Evolutionary conservation across 2,888 invertebrate species (phyloP), one percentile per base, ranked within the genome.

Genomic region (Dryadula phaetusa): DNA sequence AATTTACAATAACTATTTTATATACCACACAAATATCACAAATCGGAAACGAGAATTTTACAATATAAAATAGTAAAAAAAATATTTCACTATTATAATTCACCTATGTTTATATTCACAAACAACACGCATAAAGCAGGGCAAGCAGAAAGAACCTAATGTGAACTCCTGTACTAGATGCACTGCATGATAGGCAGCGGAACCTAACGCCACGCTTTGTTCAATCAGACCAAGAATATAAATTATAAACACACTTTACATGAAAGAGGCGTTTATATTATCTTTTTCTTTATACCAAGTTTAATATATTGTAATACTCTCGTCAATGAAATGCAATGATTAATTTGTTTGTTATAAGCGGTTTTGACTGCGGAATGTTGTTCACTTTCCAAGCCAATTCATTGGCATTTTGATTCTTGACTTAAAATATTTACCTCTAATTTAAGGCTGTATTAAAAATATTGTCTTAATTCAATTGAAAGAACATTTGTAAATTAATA

Each of bases 361-460:
- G 40, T 52, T 63, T 66, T 49, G 42, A 65, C 47, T 37, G 46
- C 70, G 72, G 72, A 73, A 73, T 71, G 71, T 70, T 66, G 66
- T 64, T 66, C 62, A 63, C 60, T 69, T 69, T 60, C 66, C 63
- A 58, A 54, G 16, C 28, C 52, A 52, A 52, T 28, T 28, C 25
- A 52, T 16, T 32, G 16, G 52, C 28, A 28, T 18, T 28, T 37
- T 40, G n/a, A 42, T 16, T 16, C 16, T 28, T n/a, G 25, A 46
- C 10, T 37, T 22, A 46, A 46, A 46, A 46, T 46, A 22, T 44
- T 3, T 8, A 2, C 16, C 44, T 44, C n/a, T 40, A n/a, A 2
- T 40, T 18, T 44, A 44, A 44, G 44, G 44, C 44, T 44, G 16
- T 42, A n/a, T n/a, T n/a, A n/a, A 37, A 10, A 37, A 37, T 37